phyloP scores from a whole-genome alignment of 2,113 vertebrate genomes.

The Seriola quinqueradiata region DNA sequence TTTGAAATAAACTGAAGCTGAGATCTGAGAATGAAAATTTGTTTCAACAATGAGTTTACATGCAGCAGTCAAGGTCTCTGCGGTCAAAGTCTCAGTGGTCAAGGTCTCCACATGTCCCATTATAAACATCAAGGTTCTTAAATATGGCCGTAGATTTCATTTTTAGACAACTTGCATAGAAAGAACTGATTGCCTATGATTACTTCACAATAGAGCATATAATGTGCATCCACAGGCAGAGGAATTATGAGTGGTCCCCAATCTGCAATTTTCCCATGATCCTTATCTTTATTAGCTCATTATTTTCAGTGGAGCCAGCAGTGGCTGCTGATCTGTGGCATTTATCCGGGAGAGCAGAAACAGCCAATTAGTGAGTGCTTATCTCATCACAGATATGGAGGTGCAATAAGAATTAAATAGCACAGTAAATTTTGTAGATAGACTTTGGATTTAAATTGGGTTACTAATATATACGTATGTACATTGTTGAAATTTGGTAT shows the following conservation, averaged over 20 bases:
- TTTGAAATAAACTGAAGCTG: conserved; percentile 32
- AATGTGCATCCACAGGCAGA: conserved; percentile 44
- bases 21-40: conserved; percentile 33
- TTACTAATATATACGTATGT: neutral
- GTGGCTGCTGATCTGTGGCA: conserved; percentile 76
- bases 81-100: neutral
- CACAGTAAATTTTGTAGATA: conserved; percentile 45
- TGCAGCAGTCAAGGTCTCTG: neutral
- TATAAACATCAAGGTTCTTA: conserved; percentile 30
- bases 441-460: conserved; percentile 42
- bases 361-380: conserved; percentile 78
- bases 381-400: conserved; percentile 72
- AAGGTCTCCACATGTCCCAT: conserved; percentile 21
- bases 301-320: conserved; percentile 70
- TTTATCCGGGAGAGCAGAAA: conserved; percentile 71
- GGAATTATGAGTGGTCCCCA: conserved; percentile 64
- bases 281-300: conserved; percentile 83
- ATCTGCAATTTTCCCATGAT: conserved; percentile 78
- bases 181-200: conserved; percentile 32
- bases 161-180: conserved; percentile 32
- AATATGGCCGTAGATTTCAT: conserved; percentile 21
- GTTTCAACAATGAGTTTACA: conserved; percentile 36
- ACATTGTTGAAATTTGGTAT: neutral
- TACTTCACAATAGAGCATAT: conserved; percentile 46
- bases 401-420: conserved; percentile 64